These are phyloP conservation scores for Phenganax stokvisi DNA, from an alignment of 92 coral and sea anemone species.

Conservation along the genomic window DNA sequence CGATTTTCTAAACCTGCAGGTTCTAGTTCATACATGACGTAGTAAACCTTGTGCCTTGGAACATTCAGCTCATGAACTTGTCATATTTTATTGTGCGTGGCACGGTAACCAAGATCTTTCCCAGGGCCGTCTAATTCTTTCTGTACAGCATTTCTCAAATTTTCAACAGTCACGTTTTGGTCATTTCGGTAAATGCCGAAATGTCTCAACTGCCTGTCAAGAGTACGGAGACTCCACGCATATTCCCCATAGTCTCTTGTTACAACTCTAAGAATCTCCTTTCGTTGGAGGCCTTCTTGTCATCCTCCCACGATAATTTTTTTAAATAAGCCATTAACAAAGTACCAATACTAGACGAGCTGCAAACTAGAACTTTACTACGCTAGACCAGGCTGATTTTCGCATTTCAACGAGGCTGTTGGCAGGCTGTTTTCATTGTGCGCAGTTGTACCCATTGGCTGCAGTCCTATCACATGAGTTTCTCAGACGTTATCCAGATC, in stretches of 20 bases:
- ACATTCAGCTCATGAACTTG: slow-evolving; percentile 38
- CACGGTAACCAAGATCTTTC: slow-evolving; percentile 47
- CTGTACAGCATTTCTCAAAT: slow-evolving; percentile 30
- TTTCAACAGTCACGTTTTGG: slow-evolving; percentile 41
- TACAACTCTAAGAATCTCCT: slow-evolving; percentile 45
- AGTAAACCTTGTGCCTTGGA: slow-evolving; percentile 48
- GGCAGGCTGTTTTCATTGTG: too few relatives aligned
- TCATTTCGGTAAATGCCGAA: slow-evolving; percentile 46
- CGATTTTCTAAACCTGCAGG: slow-evolving; percentile 45
- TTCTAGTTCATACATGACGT: slow-evolving; percentile 51
- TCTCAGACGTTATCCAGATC: too few relatives aligned
- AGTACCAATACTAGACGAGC: too few relatives aligned
- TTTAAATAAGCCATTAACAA: slow-evolving; percentile 26
- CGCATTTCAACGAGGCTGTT: too few relatives aligned
- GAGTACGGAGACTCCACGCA: slow-evolving; percentile 47
- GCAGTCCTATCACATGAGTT: too few relatives aligned
- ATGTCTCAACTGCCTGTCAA: slow-evolving; percentile 49
- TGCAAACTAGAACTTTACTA: too few relatives aligned
- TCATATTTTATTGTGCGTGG: slow-evolving; percentile 48
- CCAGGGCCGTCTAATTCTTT: slow-evolving; percentile 53
- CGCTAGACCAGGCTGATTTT: too few relatives aligned
- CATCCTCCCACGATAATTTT: slow-evolving; percentile 45
- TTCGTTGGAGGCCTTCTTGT: slow-evolving; percentile 46
- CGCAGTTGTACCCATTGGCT: too few relatives aligned
- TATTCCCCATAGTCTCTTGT: slow-evolving; percentile 45